Evolutionary conservation across 1,140 invertebrate species (phyloP).

Genomic region (Drosophila navojoa): DNA sequence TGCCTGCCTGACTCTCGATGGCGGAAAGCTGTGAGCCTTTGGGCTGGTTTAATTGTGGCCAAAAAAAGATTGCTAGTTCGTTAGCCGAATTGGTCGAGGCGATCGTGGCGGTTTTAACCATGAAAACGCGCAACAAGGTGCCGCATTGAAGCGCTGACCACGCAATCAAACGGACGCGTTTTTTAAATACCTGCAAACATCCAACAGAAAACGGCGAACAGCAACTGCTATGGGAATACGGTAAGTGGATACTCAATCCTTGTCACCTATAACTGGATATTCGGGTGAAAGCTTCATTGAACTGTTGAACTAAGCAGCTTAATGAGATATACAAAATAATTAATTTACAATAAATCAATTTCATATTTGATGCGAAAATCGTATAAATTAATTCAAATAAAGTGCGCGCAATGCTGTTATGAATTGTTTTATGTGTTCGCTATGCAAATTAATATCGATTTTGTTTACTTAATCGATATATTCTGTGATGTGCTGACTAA

Average conservation of each 20-base stretch:
- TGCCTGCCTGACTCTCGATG: constrained; percentile 6
- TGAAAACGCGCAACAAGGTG: constrained; percentile 21
- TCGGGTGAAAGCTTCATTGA: too few relatives aligned
- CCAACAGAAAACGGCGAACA: neutral
- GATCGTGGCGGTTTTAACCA: constrained; percentile 35
- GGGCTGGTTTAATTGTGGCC: constrained; percentile 46
- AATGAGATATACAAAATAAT: too few relatives aligned
- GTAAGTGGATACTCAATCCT: constrained; percentile 40
- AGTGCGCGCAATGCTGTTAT: too few relatives aligned
- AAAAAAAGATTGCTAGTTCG: constrained; percentile 24
- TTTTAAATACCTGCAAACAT: neutral
- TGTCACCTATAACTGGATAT: neutral
- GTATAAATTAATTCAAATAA: too few relatives aligned
- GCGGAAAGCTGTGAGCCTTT: constrained; percentile 56
- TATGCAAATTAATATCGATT: too few relatives aligned
- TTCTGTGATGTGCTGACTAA: too few relatives aligned
- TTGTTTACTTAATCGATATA: too few relatives aligned
- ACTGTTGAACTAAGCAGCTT: too few relatives aligned
- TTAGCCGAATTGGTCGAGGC: constrained; percentile 18
- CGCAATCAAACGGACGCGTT: constrained; percentile 57
- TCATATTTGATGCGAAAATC: too few relatives aligned
- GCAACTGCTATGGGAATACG: constrained; percentile 61
- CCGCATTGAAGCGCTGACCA: constrained; percentile 55
- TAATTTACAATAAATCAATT: too few relatives aligned
- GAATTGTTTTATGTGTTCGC: too few relatives aligned